These are phyloP conservation scores for Electrona antarctica DNA, from an alignment of 2,113 vertebrate species.

Conservation along the genomic window DNA sequence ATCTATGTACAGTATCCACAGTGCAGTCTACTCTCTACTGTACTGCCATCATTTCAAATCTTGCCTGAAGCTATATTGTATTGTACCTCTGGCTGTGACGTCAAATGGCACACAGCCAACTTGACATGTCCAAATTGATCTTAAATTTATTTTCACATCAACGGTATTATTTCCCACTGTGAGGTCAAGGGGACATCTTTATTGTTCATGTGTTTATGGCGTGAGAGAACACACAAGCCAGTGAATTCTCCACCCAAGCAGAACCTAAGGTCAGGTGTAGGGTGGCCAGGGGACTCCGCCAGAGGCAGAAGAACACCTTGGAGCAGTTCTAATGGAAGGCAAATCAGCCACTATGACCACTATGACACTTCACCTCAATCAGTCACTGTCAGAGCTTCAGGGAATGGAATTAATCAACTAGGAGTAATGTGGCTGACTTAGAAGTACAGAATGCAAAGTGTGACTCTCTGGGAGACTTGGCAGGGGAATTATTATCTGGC, in stretches of 20 bases:
- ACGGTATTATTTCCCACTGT: too few relatives aligned
- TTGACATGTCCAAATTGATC: neutral
- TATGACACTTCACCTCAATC: conserved; percentile 39
- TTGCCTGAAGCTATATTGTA: conserved; percentile 46
- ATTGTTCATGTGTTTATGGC: too few relatives aligned
- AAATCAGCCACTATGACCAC: conserved; percentile 27
- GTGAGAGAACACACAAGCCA: too few relatives aligned
- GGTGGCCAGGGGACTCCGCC: neutral
- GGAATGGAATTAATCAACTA: conserved; percentile 53
- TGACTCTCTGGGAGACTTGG: conserved; percentile 40
- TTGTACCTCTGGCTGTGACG: neutral
- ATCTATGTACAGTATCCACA: conserved; percentile 37
- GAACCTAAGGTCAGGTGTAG: too few relatives aligned
- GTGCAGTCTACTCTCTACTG: too few relatives aligned
- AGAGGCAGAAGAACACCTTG: conserved; percentile 4
- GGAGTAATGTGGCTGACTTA: conserved; percentile 42
- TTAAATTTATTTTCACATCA: too few relatives aligned
- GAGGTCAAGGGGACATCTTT: too few relatives aligned
- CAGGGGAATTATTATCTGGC: conserved; percentile 61
- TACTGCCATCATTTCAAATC: neutral
- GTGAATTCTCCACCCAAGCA: too few relatives aligned
- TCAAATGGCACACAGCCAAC: conserved; percentile 25
- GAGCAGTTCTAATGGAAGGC: neutral
- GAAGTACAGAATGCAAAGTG: conserved; percentile 18
- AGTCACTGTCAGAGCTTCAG: conserved; percentile 18